Conservation (phyloP, 64 coral and sea anemone genomes). For the Dendronephthya gigantea region DNA sequence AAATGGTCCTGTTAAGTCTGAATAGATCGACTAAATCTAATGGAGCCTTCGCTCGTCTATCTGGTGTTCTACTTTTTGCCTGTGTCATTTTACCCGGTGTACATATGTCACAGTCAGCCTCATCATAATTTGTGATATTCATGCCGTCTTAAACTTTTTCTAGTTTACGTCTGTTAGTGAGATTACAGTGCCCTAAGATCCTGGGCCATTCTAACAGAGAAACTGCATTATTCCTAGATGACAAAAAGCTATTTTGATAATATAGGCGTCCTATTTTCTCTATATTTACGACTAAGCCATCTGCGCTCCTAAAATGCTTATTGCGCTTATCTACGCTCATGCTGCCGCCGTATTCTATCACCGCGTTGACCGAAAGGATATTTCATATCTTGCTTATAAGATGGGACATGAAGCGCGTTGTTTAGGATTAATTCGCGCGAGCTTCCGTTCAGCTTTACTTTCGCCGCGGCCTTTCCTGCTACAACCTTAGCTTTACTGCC, state of each 20-base stretch:
- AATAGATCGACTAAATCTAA: constrained; percentile 7
- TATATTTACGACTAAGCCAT: not conserved
- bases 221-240: not conserved
- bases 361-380: not conserved
- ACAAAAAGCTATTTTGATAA: not conserved
- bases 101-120: not conserved
- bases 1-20: not conserved
- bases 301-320: not conserved
- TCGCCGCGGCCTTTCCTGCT: not conserved
- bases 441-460: constrained; percentile 4
- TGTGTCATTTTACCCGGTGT: not conserved
- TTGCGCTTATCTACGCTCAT: not conserved
- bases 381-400: not conserved
- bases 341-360: not conserved
- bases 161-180: not conserved
- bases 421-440: not conserved
- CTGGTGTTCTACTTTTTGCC: too few species aligned
- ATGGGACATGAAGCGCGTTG: not conserved
- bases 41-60: not conserved
- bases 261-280: not conserved
- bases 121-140: not conserved
- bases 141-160: not conserved
- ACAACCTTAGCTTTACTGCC: constrained; percentile 24
- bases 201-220: not conserved
- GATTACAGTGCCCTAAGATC: constrained; percentile 1